These are phyloP conservation scores for Myiozetetes cayanensis DNA, from an alignment of 2,113 vertebrate species.

Conservation along the genomic window DNA sequence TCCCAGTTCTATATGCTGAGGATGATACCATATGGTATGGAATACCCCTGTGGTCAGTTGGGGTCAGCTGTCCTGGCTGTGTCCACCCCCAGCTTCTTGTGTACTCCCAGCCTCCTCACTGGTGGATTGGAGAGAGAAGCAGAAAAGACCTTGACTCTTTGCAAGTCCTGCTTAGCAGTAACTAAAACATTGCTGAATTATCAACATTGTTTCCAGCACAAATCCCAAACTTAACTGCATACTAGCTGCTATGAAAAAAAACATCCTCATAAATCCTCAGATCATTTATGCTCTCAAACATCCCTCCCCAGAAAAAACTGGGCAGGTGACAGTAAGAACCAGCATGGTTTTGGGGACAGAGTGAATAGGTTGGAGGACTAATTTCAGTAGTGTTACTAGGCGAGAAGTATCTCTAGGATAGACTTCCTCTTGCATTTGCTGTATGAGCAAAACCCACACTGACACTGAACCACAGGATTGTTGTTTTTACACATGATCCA, in stretches of 20 bases:
- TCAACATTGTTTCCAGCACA: background rate
- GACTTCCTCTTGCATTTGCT: background rate
- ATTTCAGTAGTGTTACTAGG: background rate
- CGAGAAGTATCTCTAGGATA: background rate
- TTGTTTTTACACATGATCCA: background rate
- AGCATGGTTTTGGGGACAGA: background rate
- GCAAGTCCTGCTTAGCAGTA: background rate
- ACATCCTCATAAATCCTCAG: background rate
- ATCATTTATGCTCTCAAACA: background rate
- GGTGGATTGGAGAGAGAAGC: background rate
- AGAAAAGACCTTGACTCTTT: background rate
- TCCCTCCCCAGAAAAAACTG: background rate
- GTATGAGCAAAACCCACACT: background rate
- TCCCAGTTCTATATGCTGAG: background rate
- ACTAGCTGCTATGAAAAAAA: background rate
- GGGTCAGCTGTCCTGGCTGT: background rate
- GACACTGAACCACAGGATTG: background rate
- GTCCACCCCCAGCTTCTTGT: background rate
- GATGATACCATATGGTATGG: too few species aligned
- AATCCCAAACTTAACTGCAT: background rate
- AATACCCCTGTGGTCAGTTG: background rate
- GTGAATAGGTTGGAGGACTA: background rate
- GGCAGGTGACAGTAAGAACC: background rate
- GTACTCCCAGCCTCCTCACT: background rate
- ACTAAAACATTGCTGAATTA: background rate